These are phyloP conservation scores for Solea solea DNA, from an alignment of 2,113 vertebrate genomes.

Conservation along the genomic window DNA sequence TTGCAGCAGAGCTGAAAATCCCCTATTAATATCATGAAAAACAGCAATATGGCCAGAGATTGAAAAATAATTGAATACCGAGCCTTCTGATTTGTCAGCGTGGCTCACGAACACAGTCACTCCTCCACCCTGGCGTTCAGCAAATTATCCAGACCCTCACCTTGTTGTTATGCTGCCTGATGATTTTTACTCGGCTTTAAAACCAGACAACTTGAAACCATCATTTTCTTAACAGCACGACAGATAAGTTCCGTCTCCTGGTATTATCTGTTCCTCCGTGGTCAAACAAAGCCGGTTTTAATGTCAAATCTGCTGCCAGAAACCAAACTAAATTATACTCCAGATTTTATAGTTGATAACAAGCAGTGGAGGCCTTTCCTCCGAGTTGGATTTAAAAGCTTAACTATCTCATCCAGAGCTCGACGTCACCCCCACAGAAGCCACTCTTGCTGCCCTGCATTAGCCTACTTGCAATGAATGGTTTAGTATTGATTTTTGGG, in stretches of 20 bases:
- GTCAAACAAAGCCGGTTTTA: constrained; percentile 38
- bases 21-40: constrained; percentile 19
- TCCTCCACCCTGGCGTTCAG: constrained; percentile 35
- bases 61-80: constrained; percentile 32
- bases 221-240: constrained; percentile 42
- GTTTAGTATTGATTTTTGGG: constrained; percentile 55
- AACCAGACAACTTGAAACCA: constrained; percentile 26
- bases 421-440: constrained; percentile 20
- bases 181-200: constrained; percentile 33
- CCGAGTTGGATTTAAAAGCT: constrained; percentile 10
- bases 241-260: constrained; percentile 42
- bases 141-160: constrained; percentile 46
- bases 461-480: constrained; percentile 28
- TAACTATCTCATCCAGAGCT: constrained; percentile 7
- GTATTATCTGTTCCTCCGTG: constrained; percentile 28
- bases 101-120: constrained; percentile 20
- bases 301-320: constrained; percentile 37
- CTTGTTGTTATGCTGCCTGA: constrained; percentile 47
- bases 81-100: constrained; percentile 13
- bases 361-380: not conserved
- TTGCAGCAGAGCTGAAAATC: not conserved
- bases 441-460: constrained; percentile 14
- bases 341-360: constrained; percentile 17
- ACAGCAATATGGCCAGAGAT: constrained; percentile 15
- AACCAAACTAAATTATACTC: constrained; percentile 32